Conservation (phyloP, 1,140 invertebrate species). For the Cryptotermes secundus region DNA sequence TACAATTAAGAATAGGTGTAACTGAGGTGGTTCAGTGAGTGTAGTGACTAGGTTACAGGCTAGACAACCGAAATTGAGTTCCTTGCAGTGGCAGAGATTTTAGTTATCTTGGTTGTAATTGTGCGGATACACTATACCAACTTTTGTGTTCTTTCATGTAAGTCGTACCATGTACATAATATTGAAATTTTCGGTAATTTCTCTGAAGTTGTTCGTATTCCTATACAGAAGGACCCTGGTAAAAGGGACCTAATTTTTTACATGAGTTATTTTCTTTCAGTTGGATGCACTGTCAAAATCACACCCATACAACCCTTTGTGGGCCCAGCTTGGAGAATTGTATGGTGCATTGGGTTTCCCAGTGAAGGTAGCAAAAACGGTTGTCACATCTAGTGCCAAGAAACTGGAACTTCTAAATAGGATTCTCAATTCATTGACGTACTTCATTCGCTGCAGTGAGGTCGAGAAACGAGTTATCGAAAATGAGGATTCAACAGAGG, state of each 20-base stretch:
- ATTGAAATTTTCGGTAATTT: too few species aligned
- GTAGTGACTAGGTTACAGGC: too few species aligned
- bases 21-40: too few species aligned
- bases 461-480: constrained; percentile 50
- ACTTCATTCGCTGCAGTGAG: constrained; percentile 79
- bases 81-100: too few species aligned
- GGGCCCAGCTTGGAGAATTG: constrained; percentile 82
- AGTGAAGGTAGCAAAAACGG: constrained; percentile 70
- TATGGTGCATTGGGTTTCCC: constrained; percentile 81
- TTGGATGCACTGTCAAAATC: constrained; percentile 45
- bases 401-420: constrained; percentile 63
- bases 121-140: too few species aligned
- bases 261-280: constrained; percentile 43
- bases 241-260: not conserved
- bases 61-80: too few species aligned
- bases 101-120: too few species aligned
- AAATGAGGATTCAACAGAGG: not conserved
- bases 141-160: not conserved
- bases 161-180: too few species aligned
- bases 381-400: constrained; percentile 70
- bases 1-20: too few species aligned
- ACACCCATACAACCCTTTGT: constrained; percentile 75
- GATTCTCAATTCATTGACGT: constrained; percentile 70
- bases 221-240: not conserved
- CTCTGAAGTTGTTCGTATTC: too few species aligned